Conservation (phyloP, 53 echinoderm and acorn worm species). For the Antedon mediterranea region DNA sequence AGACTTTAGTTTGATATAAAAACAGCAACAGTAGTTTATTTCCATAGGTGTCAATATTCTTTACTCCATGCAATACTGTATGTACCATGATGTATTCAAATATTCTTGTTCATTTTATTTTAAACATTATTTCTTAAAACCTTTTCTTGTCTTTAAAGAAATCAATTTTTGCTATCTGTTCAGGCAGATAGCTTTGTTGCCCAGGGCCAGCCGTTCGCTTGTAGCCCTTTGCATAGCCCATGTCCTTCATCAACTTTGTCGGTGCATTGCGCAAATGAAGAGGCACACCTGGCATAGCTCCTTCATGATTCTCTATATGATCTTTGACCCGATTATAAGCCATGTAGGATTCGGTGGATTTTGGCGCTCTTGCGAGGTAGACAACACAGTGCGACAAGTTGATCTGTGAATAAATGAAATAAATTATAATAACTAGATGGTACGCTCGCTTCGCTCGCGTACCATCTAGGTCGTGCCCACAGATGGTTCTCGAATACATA, state of each 20-base stretch:
- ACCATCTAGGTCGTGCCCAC: too few species aligned
- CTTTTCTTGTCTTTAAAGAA: background rate
- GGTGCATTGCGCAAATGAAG: constrained; percentile 58
- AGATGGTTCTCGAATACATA: too few species aligned
- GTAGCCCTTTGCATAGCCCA: constrained; percentile 56
- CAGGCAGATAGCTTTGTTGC: background rate
- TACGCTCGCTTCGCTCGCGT: too few species aligned
- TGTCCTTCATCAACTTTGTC: constrained; percentile 32
- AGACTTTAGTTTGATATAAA: too few species aligned
- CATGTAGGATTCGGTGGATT: constrained; percentile 41
- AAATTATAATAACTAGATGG: too few species aligned
- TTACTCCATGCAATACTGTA: too few species aligned
- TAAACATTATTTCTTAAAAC: too few species aligned
- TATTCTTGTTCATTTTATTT: too few species aligned
- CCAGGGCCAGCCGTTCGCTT: background rate
- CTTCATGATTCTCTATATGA: constrained; percentile 47
- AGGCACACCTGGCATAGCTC: constrained; percentile 63
- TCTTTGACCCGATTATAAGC: constrained; percentile 49
- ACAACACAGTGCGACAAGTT: constrained; percentile 71
- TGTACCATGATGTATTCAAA: too few species aligned
- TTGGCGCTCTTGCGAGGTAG: constrained; percentile 75
- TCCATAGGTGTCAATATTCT: too few species aligned
- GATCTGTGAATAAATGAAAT: too few species aligned
- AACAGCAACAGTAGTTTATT: too few species aligned
- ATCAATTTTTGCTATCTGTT: background rate